Base-by-base conservation (phyloP, 2,797 vertebrate genomes). In the Acrossocheilus fasciatus region DNA sequence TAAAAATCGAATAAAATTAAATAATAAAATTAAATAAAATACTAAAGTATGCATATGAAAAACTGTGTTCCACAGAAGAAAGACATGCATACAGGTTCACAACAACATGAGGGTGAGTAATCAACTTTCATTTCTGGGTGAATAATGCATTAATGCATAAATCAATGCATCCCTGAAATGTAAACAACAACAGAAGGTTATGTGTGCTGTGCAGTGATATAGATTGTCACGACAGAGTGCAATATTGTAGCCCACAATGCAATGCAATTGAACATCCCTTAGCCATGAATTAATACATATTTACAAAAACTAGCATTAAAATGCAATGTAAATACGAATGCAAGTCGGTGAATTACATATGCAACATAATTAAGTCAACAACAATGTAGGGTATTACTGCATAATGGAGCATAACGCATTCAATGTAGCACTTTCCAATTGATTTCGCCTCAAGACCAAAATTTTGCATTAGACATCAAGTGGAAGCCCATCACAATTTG, bases 381-480 rank as follows among this genome's bases (percentile, higher is more conserved):
- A 66, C 26, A 34, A 50, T 36, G 6, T 36, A 36, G 18, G 11
- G 23, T 15, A 36, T 34, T 30, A 6, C 30, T 54, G 4, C 30
- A 76, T 54, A 23, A 14, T 76, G 50, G 18, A 20, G 5, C 30
- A 76, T 36, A 23, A 23, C 4, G 36, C 2, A 36, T 20, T 76
- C 30, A 36, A 3, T 36, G 47, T 36, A 20, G 47, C 6, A 36
- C 10, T 36, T 20, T 12, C 5, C 18, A 36, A 23, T 54, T 76
- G 74, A 34, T 52, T 76, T 76, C 54, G 30, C 18, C 47, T 54
- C 18, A 75, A 52, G 73, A 52, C 45, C 47, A 76, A 52, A 18
- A 76, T 36, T 36, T 54, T 36, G 30, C 10, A 54, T 52, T 14
- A 18, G 17, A 74, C 45, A 50, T 50, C n/a, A 18, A 76, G 6